Percentiles rank a stretch among this genome's conserved stretches.
Evolutionary conservation across 2,888 invertebrate species (phyloP).

Genomic region (Junonia oenone): DNA sequence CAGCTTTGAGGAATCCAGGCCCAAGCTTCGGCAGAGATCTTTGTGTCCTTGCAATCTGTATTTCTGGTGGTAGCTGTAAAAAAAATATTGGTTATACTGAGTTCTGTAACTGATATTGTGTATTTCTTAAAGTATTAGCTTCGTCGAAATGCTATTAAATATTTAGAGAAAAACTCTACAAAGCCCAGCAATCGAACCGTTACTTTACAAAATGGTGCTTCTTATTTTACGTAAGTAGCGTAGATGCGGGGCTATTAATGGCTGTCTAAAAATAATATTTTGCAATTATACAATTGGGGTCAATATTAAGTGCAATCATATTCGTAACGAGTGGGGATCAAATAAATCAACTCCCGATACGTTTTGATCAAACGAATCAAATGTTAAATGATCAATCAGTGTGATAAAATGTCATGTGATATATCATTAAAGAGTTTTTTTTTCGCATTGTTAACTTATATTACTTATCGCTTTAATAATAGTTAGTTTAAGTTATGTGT

Average conservation of each 20-base stretch:
- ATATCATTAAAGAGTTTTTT: not conserved
- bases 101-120: too few species aligned
- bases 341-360: constrained; percentile 19
- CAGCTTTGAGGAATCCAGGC: constrained; percentile 82
- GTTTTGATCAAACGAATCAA: constrained; percentile 13
- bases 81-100: too few species aligned
- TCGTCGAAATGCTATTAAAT: too few species aligned
- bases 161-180: too few species aligned
- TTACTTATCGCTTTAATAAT: too few species aligned
- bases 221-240: too few species aligned
- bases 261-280: not conserved
- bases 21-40: constrained; percentile 85
- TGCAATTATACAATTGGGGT: not conserved
- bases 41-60: constrained; percentile 93
- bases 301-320: not conserved
- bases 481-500: too few species aligned
- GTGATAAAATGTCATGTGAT: not conserved
- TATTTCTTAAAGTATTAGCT: too few species aligned
- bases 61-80: constrained; percentile 94
- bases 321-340: constrained; percentile 25
- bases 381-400: constrained; percentile 3
- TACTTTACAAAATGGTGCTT: too few species aligned
- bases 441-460: not conserved
- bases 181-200: too few species aligned
- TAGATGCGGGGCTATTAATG: too few species aligned